Evolutionary conservation across 2,113 vertebrate species (phyloP).

Genomic region (Sinocyclocheilus anshuiensis): DNA sequence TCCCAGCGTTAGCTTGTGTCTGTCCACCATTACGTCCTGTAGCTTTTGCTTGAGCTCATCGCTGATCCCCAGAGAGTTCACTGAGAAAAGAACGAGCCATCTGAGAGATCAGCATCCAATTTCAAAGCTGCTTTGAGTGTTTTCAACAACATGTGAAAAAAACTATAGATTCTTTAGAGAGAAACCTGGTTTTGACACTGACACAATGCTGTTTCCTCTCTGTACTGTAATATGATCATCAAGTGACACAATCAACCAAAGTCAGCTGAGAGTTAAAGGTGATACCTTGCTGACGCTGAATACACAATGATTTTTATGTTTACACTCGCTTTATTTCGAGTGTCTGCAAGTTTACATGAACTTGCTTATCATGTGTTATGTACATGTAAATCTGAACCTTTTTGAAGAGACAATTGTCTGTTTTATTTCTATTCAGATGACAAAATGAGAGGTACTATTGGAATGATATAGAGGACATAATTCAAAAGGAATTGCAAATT

Average conservation of each 20-base stretch:
- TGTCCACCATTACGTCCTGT: conserved; percentile 90
- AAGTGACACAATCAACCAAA: not conserved
- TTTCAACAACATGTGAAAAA: not conserved
- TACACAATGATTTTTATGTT: not conserved
- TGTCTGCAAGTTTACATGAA: not conserved
- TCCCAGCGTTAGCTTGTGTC: conserved; percentile 87
- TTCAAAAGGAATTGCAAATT: no score
- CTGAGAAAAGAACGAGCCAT: conserved; percentile 65
- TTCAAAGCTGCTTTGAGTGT: not conserved
- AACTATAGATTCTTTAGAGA: not conserved
- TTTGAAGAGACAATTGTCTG: not conserved
- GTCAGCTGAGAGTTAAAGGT: not conserved
- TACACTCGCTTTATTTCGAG: not conserved
- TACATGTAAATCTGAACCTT: not conserved
- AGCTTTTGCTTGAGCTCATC: conserved; percentile 90
- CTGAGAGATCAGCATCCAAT: conserved; percentile 31
- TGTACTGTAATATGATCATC: not conserved
- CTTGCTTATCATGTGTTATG: not conserved
- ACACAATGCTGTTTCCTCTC: not conserved
- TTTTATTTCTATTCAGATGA: not conserved
- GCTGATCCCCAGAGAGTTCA: conserved; percentile 89
- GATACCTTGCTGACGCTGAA: not conserved
- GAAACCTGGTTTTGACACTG: not conserved
- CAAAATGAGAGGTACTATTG: not conserved
- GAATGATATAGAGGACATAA: no score